phyloP scores from a whole-genome alignment of 1,140 invertebrate genomes.

The Magallana ariakensis region DNA sequence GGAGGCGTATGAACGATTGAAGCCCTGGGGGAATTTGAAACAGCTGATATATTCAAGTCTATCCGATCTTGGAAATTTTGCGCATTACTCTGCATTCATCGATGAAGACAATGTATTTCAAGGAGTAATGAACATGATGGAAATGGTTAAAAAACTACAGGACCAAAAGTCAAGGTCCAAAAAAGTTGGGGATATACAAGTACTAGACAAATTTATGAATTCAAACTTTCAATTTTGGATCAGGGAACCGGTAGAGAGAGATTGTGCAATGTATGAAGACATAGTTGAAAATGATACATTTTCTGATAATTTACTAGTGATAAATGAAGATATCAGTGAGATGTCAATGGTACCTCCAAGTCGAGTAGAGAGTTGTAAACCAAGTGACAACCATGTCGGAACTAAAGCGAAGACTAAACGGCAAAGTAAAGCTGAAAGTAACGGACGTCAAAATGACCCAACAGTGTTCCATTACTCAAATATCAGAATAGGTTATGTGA shows the following conservation, averaged over 20 bases:
- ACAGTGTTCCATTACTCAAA: background rate
- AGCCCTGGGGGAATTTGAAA: background rate
- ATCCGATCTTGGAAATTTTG: background rate
- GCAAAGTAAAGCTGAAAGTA: background rate
- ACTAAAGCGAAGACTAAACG: background rate
- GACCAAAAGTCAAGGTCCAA: background rate
- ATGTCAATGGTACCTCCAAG: too few relatives aligned
- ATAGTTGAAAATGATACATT: too few relatives aligned
- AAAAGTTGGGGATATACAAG: background rate
- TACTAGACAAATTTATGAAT: background rate
- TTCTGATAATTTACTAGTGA: too few relatives aligned
- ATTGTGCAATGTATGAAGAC: background rate
- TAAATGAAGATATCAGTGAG: too few relatives aligned
- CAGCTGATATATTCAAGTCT: background rate
- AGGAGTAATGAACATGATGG: background rate
- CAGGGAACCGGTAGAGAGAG: too few relatives aligned
- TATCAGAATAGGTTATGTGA: background rate
- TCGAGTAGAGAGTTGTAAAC: background rate
- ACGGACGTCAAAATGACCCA: too few relatives aligned
- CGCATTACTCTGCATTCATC: background rate
- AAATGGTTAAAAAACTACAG: background rate
- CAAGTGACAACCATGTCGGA: background rate
- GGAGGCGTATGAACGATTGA: constrained; percentile 1
- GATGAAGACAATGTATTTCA: background rate
- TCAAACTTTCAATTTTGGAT: constrained; percentile 10